These are phyloP conservation scores for Eristalis tenax DNA, from an alignment of 2,888 invertebrate genomes.

Conservation along the genomic window DNA sequence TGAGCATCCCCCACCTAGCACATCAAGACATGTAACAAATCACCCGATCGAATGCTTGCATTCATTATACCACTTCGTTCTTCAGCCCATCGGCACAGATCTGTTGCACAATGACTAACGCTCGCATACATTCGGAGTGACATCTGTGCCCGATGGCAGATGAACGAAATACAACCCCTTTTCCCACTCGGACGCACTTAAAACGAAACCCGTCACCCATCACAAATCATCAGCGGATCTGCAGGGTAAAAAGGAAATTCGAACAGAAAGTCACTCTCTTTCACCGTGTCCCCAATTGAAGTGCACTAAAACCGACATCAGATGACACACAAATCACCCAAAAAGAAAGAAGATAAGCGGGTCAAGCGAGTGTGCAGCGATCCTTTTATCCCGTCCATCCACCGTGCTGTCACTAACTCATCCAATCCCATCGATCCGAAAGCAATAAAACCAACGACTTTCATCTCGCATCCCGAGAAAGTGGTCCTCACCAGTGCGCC, in stretches of 20 bases:
- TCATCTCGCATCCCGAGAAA: slow-evolving; percentile 35
- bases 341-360: slow-evolving; percentile 23
- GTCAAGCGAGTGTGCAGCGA: slow-evolving; percentile 23
- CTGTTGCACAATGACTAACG: not conserved
- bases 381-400: slow-evolving; percentile 49
- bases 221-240: slow-evolving; percentile 19
- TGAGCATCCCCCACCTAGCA: no score
- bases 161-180: not conserved
- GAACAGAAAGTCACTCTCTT: slow-evolving; percentile 18
- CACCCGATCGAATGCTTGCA: not conserved
- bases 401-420: slow-evolving; percentile 17
- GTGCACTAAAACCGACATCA: slow-evolving; percentile 33
- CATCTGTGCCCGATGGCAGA: not conserved
- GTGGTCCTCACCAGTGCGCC: slow-evolving; percentile 40
- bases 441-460: slow-evolving; percentile 62
- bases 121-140: not conserved
- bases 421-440: slow-evolving; percentile 53
- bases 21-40: no score
- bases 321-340: slow-evolving; percentile 53
- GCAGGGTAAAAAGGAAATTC: not conserved
- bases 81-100: not conserved
- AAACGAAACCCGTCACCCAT: not conserved
- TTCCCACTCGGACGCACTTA: not conserved
- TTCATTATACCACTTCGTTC: not conserved
- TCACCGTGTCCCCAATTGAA: not conserved